These are phyloP conservation scores for Steromphala cineraria DNA, from an alignment of 2,888 invertebrate species.

Conservation along the genomic window DNA sequence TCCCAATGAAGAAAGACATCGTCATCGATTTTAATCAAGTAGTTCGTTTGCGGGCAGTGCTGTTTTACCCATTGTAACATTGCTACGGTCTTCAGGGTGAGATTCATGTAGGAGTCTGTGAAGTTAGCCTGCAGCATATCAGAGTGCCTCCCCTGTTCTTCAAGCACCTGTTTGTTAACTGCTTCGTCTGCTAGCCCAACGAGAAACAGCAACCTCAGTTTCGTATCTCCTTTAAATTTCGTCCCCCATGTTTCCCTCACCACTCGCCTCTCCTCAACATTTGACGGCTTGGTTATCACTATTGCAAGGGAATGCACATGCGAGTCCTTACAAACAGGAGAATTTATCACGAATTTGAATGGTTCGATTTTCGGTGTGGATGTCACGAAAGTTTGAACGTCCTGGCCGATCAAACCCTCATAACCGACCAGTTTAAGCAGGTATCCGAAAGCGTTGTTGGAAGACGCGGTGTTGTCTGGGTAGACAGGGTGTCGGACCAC, in stretches of 20 bases:
- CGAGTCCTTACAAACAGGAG: not conserved
- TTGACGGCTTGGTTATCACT: not conserved
- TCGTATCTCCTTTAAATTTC: not conserved
- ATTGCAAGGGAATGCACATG: not conserved
- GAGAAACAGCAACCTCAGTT: not conserved
- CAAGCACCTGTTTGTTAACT: not conserved
- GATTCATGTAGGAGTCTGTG: not conserved
- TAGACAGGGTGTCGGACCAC: too few species aligned
- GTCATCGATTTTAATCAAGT: slow-evolving; percentile 4
- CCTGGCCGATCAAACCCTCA: too few species aligned
- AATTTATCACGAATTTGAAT: not conserved
- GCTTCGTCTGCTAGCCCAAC: not conserved
- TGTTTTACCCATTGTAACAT: not conserved
- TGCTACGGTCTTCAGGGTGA: not conserved
- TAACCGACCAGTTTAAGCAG: too few species aligned
- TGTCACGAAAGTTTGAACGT: too few species aligned
- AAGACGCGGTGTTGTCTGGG: too few species aligned
- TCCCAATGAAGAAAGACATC: not conserved
- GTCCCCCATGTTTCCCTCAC: not conserved
- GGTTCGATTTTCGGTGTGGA: too few species aligned
- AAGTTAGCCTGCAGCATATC: slow-evolving; percentile 7
- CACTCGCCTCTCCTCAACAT: not conserved
- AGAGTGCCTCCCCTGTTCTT: not conserved
- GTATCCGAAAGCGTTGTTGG: too few species aligned
- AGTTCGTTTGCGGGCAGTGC: not conserved